Base-by-base conservation (phyloP, 1,140 invertebrate species). In the Eupristina koningsbergeri region DNA sequence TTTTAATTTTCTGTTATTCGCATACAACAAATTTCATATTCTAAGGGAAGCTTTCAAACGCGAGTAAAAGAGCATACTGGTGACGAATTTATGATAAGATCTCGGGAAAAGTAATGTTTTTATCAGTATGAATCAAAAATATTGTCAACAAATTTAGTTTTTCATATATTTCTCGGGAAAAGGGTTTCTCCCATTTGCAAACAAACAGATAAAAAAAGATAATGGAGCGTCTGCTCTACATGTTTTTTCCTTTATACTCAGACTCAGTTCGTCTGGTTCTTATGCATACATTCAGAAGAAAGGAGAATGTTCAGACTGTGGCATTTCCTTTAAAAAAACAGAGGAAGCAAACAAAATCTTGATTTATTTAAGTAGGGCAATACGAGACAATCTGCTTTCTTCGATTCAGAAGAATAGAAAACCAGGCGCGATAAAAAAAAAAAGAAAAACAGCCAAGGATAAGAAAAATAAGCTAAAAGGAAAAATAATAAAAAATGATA, bases 361-460 rank as follows among this genome's bases (percentile, higher is more conserved):
- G 69, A 88, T 89, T 88, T 89, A 89, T 89, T 88, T 87, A 89
- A 89, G 81, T 89, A 75, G 87, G 87, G 87, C 88, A 50, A 26
- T 29, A 19, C n/a, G 11, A 45, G 6, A 47, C 39, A 71, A 36
- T 5, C 26, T 39, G 15, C 39, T 73, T 61, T 81, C 36, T 80
- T 80, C 78, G 13, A 64, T 36, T 64, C n/a, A 47, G n/a, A 50
- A 74, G 61, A 47, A 13, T 15, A 45, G 41, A 45, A 45, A 45
- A 75, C 41, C n/a, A 19, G 45, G 41, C 8, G 19, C 45, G n/a
- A 34, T 71, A 82, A 13, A 26, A 39, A 50, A 34, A 45, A 36
- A n/a, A 31, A 29, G n/a, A 47, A 34, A 50, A 82, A 76, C 7
- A 31, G 74, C 15, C 31, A 1, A 61, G 26, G 58, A 15, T 15